Evolutionary conservation across 2,888 invertebrate genomes (phyloP).

Genomic region (Eutolmus rufibarbis): DNA sequence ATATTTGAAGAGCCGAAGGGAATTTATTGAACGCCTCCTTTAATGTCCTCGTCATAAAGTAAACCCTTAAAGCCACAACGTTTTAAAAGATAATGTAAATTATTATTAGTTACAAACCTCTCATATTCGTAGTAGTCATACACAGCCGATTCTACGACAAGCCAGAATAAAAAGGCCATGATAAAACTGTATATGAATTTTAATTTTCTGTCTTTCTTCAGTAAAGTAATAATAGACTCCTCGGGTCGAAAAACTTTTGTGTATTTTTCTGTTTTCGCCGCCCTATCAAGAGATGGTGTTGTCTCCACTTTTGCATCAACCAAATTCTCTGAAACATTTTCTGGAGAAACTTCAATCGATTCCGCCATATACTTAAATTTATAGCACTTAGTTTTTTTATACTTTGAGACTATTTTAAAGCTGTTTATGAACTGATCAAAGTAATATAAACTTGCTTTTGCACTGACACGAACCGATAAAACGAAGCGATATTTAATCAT

Average conservation of each 20-base stretch:
- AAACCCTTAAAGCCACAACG: conserved; percentile 59
- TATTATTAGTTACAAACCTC: background rate
- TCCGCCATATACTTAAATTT: no score
- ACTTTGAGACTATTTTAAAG: no score
- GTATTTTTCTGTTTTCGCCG: background rate
- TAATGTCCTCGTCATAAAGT: conserved; percentile 67
- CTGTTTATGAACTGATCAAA: no score
- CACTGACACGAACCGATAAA: no score
- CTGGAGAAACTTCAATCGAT: no score
- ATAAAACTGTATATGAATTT: background rate
- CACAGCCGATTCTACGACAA: background rate
- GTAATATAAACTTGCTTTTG: no score
- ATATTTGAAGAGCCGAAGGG: conserved; percentile 65
- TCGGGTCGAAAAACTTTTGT: background rate
- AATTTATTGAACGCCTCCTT: conserved; percentile 67
- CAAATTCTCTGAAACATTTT: no score
- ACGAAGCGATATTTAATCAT: no score
- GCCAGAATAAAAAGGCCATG: background rate
- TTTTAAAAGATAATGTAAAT: background rate
- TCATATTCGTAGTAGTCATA: background rate
- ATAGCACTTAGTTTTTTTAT: no score
- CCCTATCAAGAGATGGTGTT: background rate
- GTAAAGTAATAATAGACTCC: background rate
- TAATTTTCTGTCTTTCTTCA: background rate
- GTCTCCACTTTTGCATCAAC: no score